Conservation (phyloP, 2,113 vertebrate species). For the Ellobius talpinus region DNA sequence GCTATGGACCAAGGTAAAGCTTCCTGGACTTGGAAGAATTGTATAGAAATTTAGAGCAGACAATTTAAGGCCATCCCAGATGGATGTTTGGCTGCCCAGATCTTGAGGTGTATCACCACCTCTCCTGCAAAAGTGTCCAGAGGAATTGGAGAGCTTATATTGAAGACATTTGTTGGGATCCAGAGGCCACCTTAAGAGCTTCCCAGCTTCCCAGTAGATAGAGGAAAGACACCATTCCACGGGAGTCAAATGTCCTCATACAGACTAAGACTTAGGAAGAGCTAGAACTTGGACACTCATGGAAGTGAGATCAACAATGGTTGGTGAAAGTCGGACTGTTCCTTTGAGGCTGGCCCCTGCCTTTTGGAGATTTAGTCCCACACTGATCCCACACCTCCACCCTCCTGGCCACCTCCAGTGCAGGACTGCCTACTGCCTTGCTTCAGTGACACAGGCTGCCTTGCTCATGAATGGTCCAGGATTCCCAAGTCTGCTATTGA, state of each 20-base stretch:
- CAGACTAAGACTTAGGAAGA: background rate
- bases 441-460: conserved; percentile 63
- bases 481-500: conserved; percentile 82
- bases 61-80: too few species aligned
- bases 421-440: background rate
- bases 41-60: background rate
- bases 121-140: background rate
- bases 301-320: fast-evolving
- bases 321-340: background rate
- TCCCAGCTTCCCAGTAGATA: background rate
- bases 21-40: background rate
- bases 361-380: background rate
- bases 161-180: background rate
- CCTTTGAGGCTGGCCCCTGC: background rate
- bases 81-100: background rate
- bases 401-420: background rate
- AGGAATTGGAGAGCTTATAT: background rate
- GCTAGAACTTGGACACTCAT: fast-evolving
- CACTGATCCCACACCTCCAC: background rate
- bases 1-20: background rate
- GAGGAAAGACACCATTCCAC: background rate
- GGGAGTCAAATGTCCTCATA: background rate
- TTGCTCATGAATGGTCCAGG: conserved; percentile 75
- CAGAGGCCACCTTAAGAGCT: background rate
- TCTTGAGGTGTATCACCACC: background rate